phyloP scores from a whole-genome alignment of 1,140 invertebrate species.

The Acromyrmex heyeri region DNA sequence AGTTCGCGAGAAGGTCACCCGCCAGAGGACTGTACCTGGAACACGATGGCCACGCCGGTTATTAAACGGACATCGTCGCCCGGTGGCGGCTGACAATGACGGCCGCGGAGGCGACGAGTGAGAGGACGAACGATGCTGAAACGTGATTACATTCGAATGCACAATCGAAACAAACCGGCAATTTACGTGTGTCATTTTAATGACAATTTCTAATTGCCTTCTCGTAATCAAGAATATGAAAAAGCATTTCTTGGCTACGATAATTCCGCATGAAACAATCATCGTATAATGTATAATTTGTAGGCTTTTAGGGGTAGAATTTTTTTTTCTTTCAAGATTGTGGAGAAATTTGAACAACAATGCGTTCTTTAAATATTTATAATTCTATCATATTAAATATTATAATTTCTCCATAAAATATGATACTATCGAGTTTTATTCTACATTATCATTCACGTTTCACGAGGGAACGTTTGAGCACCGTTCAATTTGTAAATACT shows the following conservation, averaged over 20 bases:
- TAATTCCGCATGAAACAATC: background rate
- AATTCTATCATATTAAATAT: no score
- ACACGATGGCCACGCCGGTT: slow-evolving; percentile 78
- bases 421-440: background rate
- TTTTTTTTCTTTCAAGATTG: background rate
- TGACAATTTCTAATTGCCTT: background rate
- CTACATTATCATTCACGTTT: background rate
- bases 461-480: slow-evolving; percentile 39
- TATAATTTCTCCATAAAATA: background rate
- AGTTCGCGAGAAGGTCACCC: slow-evolving; percentile 95
- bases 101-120: slow-evolving; percentile 29
- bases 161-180: background rate
- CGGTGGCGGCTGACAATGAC: background rate
- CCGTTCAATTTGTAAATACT: slow-evolving; percentile 45
- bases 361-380: background rate
- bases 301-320: background rate
- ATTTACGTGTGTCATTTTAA: background rate
- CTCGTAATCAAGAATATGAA: background rate
- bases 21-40: slow-evolving; percentile 97
- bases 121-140: slow-evolving; percentile 38
- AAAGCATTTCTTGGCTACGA: background rate
- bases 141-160: background rate
- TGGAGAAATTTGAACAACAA: background rate
- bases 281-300: background rate
- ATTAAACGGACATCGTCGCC: slow-evolving; percentile 37